A percentile compares a stretch with the other conserved stretches of the same genome.
Evolutionary conservation across 2,797 vertebrate species (phyloP).

Genomic region (Furcifer pardalis): DNA sequence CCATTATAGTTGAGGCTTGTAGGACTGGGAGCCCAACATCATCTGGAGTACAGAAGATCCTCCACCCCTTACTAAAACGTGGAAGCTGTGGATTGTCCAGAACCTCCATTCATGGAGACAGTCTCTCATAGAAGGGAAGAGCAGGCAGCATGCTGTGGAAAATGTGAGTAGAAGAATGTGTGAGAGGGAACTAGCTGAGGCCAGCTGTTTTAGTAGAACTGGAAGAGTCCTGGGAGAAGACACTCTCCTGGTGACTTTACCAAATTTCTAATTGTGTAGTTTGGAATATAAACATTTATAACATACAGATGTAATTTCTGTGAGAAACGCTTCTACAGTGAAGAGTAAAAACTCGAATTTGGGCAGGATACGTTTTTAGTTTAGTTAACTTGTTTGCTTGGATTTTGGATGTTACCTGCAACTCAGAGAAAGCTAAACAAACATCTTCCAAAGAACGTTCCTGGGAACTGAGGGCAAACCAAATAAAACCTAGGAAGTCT

Average conservation of each 20-base stretch:
- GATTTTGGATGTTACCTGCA: not conserved
- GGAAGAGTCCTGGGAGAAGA: not conserved
- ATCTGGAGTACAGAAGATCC: not conserved
- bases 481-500: not conserved
- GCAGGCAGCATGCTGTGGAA: not conserved
- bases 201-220: no score
- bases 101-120: not conserved
- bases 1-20: not conserved
- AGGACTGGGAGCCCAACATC: not conserved
- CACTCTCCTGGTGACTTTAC: not conserved
- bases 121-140: not conserved
- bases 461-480: not conserved
- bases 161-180: not conserved
- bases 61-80: not conserved
- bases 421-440: not conserved
- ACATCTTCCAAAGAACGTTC: not conserved
- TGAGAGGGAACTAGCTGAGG: not conserved
- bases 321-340: not conserved
- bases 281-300: not conserved
- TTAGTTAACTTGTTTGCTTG: not conserved
- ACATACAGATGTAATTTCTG: not conserved
- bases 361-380: not conserved
- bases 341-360: not conserved
- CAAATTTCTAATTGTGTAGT: not conserved
- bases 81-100: not conserved